These are phyloP conservation scores for Pemphredon lugubris DNA, from an alignment of 2,888 invertebrate species.

Conservation along the genomic window DNA sequence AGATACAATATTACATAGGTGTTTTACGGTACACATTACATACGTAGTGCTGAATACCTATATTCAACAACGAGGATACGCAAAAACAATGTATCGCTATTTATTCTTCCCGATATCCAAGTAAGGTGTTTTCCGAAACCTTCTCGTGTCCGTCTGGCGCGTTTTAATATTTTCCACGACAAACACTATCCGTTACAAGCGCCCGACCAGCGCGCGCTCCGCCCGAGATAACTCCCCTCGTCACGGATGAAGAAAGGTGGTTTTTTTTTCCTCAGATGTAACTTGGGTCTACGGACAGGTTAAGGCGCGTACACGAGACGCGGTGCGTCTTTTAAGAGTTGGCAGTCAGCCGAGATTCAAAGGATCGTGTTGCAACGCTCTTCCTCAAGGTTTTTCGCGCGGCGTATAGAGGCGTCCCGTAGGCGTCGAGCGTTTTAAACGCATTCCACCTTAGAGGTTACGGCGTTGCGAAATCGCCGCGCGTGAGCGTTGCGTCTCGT, in stretches of 20 bases:
- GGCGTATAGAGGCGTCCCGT: slow-evolving; percentile 79
- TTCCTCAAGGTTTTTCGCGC: slow-evolving; percentile 79
- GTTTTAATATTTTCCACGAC: too few species aligned
- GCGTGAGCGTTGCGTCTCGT: slow-evolving; percentile 73
- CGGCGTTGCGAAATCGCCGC: slow-evolving; percentile 75
- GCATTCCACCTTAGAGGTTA: slow-evolving; percentile 81
- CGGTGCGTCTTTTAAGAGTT: slow-evolving; percentile 69
- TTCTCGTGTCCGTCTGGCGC: too few species aligned
- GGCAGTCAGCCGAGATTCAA: slow-evolving; percentile 78
- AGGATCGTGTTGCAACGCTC: slow-evolving; percentile 80
- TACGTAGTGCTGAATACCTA: too few species aligned
- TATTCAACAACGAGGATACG: too few species aligned
- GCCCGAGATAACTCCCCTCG: slow-evolving; percentile 10
- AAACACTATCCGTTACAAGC: too few species aligned
- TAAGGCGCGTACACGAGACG: slow-evolving; percentile 3
- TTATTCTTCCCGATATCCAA: too few species aligned
- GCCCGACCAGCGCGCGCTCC: not conserved
- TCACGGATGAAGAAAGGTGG: slow-evolving; percentile 24
- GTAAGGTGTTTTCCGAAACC: too few species aligned
- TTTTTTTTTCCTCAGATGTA: slow-evolving; percentile 8
- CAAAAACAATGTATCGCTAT: too few species aligned
- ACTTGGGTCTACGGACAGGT: slow-evolving; percentile 18
- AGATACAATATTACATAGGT: too few species aligned
- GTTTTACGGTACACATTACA: too few species aligned
- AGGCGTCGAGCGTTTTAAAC: slow-evolving; percentile 81